Evolutionary conservation across 2,888 invertebrate species (phyloP).

Genomic region (Pilophorus perplexus): DNA sequence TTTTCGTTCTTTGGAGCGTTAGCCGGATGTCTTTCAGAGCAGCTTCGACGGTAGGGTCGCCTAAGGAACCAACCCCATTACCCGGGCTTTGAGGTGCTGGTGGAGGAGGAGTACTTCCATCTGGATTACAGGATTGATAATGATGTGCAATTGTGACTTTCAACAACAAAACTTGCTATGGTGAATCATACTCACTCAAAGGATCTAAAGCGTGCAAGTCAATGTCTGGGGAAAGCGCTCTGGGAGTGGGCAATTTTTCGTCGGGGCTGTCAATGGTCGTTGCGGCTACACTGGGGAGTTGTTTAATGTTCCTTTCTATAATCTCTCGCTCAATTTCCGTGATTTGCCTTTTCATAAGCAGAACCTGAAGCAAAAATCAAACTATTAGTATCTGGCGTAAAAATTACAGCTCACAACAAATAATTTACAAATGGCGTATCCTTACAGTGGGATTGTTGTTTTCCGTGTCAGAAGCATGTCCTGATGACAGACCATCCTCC

Average conservation of each 20-base stretch:
- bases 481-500: conserved; percentile 91
- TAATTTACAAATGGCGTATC: conserved; percentile 1
- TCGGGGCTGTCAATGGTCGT: conserved; percentile 38
- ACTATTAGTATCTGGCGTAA: background rate
- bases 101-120: conserved; percentile 61
- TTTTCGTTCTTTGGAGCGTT: conserved; percentile 70
- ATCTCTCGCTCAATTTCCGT: conserved; percentile 70
- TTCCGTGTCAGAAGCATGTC: conserved; percentile 89
- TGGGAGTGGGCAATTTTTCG: conserved; percentile 44
- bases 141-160: background rate
- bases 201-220: conserved; percentile 75
- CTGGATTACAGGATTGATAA: conserved; percentile 17
- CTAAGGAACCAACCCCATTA: conserved; percentile 39
- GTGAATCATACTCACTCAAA: conserved; percentile 56
- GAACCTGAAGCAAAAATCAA: conserved; percentile 49
- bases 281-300: conserved; percentile 38
- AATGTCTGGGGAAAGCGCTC: conserved; percentile 49
- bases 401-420: no score
- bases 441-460: conserved; percentile 75
- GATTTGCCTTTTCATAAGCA: conserved; percentile 64
- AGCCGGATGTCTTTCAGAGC: conserved; percentile 81
- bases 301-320: conserved; percentile 58
- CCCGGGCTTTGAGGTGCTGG: conserved; percentile 66
- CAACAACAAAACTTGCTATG: background rate
- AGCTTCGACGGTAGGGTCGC: conserved; percentile 56